These are phyloP conservation scores for Apaloderma vittatum DNA, from an alignment of 2,113 vertebrate species.

Conservation along the genomic window DNA sequence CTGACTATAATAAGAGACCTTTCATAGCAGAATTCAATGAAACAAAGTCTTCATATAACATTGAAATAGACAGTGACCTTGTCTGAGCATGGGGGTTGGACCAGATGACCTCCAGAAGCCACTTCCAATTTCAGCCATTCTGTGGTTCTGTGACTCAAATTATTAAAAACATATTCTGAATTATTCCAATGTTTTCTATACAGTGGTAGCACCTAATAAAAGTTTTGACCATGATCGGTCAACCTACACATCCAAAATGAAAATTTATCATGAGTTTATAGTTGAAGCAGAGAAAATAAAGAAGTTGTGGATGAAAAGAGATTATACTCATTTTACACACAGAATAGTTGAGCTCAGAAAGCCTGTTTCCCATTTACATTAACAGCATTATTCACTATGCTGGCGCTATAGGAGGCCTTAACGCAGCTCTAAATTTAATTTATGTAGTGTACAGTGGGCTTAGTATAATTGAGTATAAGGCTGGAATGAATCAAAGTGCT, in stretches of 20 bases:
- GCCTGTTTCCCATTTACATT: neutral
- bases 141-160: neutral
- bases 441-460: neutral
- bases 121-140: neutral
- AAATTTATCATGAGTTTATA: neutral
- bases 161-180: neutral
- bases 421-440: conserved; percentile 23
- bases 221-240: neutral
- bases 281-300: neutral
- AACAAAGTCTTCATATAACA: neutral
- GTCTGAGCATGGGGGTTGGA: neutral
- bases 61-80: neutral
- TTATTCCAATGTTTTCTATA: neutral
- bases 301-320: neutral
- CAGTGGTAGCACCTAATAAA: neutral
- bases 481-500: conserved; percentile 12
- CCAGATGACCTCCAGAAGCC: neutral
- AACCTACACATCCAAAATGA: neutral
- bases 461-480: conserved; percentile 15
- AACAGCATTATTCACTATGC: neutral
- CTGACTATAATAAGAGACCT: neutral
- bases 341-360: neutral
- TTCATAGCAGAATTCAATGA: neutral
- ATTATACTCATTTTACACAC: neutral
- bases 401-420: neutral